Percentiles rank a stretch among this genome's conserved stretches.
These are phyloP conservation scores for Charadrius vociferus DNA, from an alignment of 2,113 vertebrate species.

Conservation along the genomic window DNA sequence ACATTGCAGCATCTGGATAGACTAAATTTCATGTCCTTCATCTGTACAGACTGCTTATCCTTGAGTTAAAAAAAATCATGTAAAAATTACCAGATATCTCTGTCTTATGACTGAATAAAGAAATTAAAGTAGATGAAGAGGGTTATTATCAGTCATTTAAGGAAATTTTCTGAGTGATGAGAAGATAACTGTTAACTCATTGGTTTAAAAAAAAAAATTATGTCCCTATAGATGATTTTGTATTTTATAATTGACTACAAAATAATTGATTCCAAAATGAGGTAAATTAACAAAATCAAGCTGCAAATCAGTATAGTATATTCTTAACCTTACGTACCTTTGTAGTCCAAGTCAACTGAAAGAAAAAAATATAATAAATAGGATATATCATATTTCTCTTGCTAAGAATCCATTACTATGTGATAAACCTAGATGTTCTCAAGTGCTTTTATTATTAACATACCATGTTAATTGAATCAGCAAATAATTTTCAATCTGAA, in stretches of 20 bases:
- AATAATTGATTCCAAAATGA: not conserved
- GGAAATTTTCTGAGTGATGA: not conserved
- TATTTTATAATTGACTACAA: not conserved
- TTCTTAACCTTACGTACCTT: not conserved
- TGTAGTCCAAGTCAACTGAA: not conserved
- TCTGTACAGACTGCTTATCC: not conserved
- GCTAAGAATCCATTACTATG: not conserved
- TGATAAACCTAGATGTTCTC: conserved; percentile 17
- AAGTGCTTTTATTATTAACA: conserved; percentile 16
- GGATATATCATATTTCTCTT: not conserved
- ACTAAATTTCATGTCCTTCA: not conserved
- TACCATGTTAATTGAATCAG: conserved; percentile 12
- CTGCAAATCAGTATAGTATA: not conserved
- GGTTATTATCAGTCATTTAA: not conserved
- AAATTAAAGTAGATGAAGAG: not conserved
- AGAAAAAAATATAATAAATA: not conserved
- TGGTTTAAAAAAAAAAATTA: not conserved
- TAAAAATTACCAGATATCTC: not conserved
- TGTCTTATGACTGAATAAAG: not conserved
- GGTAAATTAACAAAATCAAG: not conserved
- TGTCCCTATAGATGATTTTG: not conserved
- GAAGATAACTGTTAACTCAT: not conserved
- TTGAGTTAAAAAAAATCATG: not conserved
- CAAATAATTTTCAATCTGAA: conserved; percentile 35
- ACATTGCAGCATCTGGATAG: conserved; percentile 1